phyloP scores from a whole-genome alignment of 2,113 vertebrate species.

The Oplegnathus fasciatus region DNA sequence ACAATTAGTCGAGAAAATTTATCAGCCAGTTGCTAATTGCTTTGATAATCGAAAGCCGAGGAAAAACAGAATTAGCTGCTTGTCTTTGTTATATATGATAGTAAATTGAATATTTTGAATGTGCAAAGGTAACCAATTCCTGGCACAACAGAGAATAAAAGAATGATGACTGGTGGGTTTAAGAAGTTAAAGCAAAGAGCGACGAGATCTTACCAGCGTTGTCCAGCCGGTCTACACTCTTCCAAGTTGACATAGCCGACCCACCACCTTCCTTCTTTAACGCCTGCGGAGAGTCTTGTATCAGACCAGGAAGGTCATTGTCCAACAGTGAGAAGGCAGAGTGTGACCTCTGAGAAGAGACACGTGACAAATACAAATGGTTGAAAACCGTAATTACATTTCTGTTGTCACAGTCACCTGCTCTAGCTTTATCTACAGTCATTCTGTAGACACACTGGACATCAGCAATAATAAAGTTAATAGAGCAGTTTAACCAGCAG shows the following conservation, averaged over 20 bases:
- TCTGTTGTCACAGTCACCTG: background rate
- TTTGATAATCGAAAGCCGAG: background rate
- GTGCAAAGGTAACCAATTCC: background rate
- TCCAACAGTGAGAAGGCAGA: slow-evolving; percentile 76
- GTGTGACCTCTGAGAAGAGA: slow-evolving; percentile 71
- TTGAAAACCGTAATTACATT: background rate
- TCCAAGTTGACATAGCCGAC: slow-evolving; percentile 86
- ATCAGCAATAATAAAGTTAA: background rate
- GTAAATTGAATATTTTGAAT: too few relatives aligned
- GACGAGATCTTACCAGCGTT: slow-evolving; percentile 85
- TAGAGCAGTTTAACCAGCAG: slow-evolving; percentile 40
- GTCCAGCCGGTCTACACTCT: slow-evolving; percentile 89
- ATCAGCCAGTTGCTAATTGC: too few relatives aligned
- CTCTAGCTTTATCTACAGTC: background rate
- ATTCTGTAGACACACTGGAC: background rate
- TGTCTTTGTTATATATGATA: too few relatives aligned
- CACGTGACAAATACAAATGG: background rate
- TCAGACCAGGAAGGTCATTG: slow-evolving; percentile 38
- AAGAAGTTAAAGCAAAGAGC: background rate
- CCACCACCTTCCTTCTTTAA: slow-evolving; percentile 78
- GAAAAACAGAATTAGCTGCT: background rate
- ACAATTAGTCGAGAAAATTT: too few relatives aligned
- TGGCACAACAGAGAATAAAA: background rate
- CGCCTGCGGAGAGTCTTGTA: slow-evolving; percentile 29
- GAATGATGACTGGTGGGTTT: background rate